Base-by-base conservation (phyloP, 2,888 invertebrate species). In the Cheilosia variabilis region DNA sequence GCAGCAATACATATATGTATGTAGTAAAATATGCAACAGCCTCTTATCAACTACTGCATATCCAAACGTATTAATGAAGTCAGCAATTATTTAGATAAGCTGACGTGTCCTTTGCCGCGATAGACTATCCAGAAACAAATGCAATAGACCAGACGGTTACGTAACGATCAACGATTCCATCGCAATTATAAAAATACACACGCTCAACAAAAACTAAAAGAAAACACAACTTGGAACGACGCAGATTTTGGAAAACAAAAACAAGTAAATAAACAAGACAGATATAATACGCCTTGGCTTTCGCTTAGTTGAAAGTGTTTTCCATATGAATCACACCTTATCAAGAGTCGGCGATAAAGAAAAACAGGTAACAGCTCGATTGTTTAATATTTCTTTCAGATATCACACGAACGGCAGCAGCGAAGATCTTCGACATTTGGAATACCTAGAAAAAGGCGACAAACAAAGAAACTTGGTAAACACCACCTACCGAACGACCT, bases 381-480 rank as follows among this genome's bases (percentile, higher is more conserved):
- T 41, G 55, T 41, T 27, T 55, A 31, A 65, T 22, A 31, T 9
- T 10, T n/a, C 3, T 50, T n/a, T 37, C 2, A 6, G 9, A 19
- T 34, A 9, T 7, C 9, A 24, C 13, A 15, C 4, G 53, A 66
- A n/a, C n/a, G 15, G 7, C 24, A 24, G 27, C 15, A 24, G 22
- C 4, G 31, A 2, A 65, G 7, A 52, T 65, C 34, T n/a, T 41
- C 17, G 52, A 41, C 57, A 66, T 22, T 17, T 65, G 37, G 22
- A 60, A 80, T 52, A 47, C 2, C 31, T 2, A 31, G 15, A 63
- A 73, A 60, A 15, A 37, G 4, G 27, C 34, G 10, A 82, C 45
- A 87, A 71, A 41, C 55, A 76, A 52, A 66, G 68, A 66, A 80
- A 71, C 37, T 19, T 15, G 6, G 19, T 10, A 31, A 57, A 60